Conservation (phyloP, 2,113 vertebrate species). For the Pithys albifrons region DNA sequence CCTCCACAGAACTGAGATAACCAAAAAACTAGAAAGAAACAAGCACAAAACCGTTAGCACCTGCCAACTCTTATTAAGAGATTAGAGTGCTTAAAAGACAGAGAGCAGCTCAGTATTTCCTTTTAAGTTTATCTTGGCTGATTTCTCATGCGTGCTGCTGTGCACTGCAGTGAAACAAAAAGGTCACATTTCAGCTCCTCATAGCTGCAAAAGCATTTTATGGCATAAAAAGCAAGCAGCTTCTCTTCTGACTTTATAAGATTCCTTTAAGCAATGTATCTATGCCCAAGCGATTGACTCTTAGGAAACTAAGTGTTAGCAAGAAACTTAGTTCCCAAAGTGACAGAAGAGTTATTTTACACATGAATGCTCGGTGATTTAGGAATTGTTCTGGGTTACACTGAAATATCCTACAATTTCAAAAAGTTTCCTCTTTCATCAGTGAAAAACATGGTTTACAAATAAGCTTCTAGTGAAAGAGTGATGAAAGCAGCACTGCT, state of each 20-base stretch:
- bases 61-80: slow-evolving; percentile 57
- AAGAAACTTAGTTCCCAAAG: background rate
- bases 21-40: background rate
- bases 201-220: background rate
- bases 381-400: background rate
- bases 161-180: slow-evolving; percentile 10
- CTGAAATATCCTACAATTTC: background rate
- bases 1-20: slow-evolving; percentile 6
- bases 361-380: background rate
- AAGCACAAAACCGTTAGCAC: background rate
- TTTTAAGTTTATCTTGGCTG: slow-evolving; percentile 51
- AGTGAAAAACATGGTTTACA: background rate
- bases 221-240: slow-evolving; percentile 20
- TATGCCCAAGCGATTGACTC: background rate
- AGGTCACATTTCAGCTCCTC: slow-evolving; percentile 42
- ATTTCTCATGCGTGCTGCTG: background rate
- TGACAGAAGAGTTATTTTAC: background rate
- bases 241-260: background rate
- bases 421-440: background rate
- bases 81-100: slow-evolving; percentile 43
- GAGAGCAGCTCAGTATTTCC: slow-evolving; percentile 28
- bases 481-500: background rate
- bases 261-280: background rate
- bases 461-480: background rate
- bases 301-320: background rate